Conservation (phyloP, 2,888 invertebrate genomes). For the Drosophila mayaguana region DNA sequence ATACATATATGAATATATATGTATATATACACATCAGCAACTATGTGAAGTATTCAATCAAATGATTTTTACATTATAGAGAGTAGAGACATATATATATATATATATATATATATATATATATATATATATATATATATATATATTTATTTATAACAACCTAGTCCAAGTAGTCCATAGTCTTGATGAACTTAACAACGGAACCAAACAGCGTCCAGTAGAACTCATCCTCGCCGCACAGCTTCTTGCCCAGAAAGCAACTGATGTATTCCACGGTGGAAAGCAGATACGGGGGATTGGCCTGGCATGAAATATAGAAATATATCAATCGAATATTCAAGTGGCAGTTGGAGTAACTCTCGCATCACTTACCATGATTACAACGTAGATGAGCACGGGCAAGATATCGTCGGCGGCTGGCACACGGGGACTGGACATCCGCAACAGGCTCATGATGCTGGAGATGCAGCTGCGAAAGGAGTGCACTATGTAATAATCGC, state of each 20-base stretch:
- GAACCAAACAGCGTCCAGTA: conserved; percentile 99
- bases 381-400: conserved; percentile 97
- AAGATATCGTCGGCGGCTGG: conserved; percentile 98
- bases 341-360: no score
- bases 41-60: conserved; percentile 17
- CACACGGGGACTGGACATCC: conserved; percentile 92
- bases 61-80: conserved; percentile 19
- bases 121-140: conserved; percentile 44
- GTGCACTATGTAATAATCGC: neutral
- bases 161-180: conserved; percentile 88
- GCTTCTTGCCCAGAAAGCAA: conserved; percentile 93
- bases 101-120: conserved; percentile 40
- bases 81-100: conserved; percentile 16
- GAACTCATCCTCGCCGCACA: conserved; percentile 96
- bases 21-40: conserved; percentile 1
- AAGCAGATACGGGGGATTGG: conserved; percentile 96
- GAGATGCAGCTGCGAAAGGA: conserved; percentile 90
- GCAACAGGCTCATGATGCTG: conserved; percentile 96
- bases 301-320: conserved; percentile 86
- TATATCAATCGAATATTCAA: neutral
- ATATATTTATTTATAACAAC: conserved; percentile 39
- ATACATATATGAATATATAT: conserved; percentile 2
- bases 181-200: conserved; percentile 98
- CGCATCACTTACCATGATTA: conserved; percentile 91
- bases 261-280: conserved; percentile 98